Base-by-base conservation (phyloP, 1,140 invertebrate genomes). In the Euborellia annulipes region DNA sequence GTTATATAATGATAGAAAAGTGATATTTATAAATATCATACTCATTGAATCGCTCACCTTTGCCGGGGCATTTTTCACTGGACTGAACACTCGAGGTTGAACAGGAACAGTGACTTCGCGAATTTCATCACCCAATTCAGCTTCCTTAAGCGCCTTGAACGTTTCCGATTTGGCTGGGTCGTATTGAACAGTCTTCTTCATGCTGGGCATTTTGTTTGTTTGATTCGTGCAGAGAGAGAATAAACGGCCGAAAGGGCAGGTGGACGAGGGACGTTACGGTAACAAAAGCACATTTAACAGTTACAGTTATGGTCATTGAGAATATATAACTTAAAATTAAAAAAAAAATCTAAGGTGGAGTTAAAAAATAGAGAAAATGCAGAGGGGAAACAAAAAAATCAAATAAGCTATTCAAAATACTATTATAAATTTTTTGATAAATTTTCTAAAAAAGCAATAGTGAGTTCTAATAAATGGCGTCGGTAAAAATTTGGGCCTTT, bases 121-220 rank as follows among this genome's bases (percentile, higher is more conserved):
- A 38, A 76, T 64, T 8, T 62, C 56, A 56, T 73, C 69, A 49
- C 65, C 60, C 27, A 70, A 60, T 56, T 72, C 69, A 50, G 79
- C 75, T 62, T 87, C 82, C 65, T 85, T 79, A 36, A 87, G 72
- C 54, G 79, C 82, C 68, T 78, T 81, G 71, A 76, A 85, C 19
- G 83, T 84, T 61, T 86, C 83, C 59, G 82, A 85, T 65, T 82
- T 80, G 61, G 78, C 77, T 50, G 83, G 84, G 69, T 86, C 82
- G 67, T 79, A 87, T 55, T 73, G 73, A 54, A 77, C 63, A 52
- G 79, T 76, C 65, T 75, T 76, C 73, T 76, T 82, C 34, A 48
- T 37, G 48, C 61, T 61, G 58, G 17, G 4, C 14, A 20, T 17
- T n/a, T n/a, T n/a, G n/a, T n/a, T n/a, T n/a, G n/a, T n/a, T n/a